Evolutionary conservation across 2,888 invertebrate species (phyloP).

Genomic region (Tipula vernalis): DNA sequence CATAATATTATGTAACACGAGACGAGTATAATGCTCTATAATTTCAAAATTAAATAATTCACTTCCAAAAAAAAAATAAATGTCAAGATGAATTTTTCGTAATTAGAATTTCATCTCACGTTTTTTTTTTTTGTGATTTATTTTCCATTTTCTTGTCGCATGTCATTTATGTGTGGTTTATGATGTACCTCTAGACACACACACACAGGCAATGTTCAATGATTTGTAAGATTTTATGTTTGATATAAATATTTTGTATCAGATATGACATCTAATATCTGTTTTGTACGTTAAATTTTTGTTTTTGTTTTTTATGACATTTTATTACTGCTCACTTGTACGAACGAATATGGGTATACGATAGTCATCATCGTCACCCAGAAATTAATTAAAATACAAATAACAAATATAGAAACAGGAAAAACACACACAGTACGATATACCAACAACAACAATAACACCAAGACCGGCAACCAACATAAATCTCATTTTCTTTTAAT

Average conservation of each 20-base stretch:
- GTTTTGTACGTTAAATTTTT: neutral
- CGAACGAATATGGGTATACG: neutral
- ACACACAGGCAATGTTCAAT: neutral
- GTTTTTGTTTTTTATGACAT: neutral
- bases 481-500: neutral
- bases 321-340: neutral
- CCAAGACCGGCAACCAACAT: neutral
- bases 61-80: neutral
- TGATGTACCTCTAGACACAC: neutral
- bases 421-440: neutral
- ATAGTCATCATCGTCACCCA: neutral
- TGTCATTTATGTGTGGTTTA: neutral
- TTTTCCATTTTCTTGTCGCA: neutral
- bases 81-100: neutral
- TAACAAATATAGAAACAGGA: neutral
- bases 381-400: neutral
- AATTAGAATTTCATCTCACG: neutral
- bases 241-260: neutral
- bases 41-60: neutral
- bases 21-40: neutral
- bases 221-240: neutral
- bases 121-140: neutral
- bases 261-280: neutral
- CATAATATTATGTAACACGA: neutral
- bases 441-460: neutral